These are phyloP conservation scores for Drosophila elegans DNA, from an alignment of 1,140 invertebrate genomes.

Conservation along the genomic window DNA sequence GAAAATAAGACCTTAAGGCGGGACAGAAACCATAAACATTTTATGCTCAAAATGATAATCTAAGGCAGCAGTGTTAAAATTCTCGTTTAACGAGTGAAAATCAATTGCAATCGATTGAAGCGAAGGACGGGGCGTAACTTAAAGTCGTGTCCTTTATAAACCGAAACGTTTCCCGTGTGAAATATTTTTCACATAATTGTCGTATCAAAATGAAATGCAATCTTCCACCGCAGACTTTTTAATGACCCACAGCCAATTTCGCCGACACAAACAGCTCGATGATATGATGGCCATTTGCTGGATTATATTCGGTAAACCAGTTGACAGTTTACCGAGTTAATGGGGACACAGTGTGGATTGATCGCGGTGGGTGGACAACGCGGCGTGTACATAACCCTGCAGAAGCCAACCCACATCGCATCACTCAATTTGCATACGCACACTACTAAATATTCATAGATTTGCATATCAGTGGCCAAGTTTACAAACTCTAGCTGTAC, in stretches of 20 bases:
- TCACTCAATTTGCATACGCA: conserved; percentile 52
- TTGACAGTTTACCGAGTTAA: conserved; percentile 48
- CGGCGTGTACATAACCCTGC: conserved; percentile 4
- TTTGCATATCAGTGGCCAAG: conserved; percentile 64
- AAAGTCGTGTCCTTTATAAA: not conserved
- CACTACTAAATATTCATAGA: conserved; percentile 70
- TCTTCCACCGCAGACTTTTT: conserved; percentile 15
- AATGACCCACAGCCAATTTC: conserved; percentile 31
- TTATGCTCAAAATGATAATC: conserved; percentile 36
- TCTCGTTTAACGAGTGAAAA: conserved; percentile 24
- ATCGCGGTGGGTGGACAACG: conserved; percentile 26
- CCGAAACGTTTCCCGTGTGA: conserved; percentile 7
- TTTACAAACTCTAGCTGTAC: conserved; percentile 34
- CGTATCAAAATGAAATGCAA: conserved; percentile 34
- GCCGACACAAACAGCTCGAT: conserved; percentile 16
- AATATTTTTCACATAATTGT: conserved; percentile 10
- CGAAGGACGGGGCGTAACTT: conserved; percentile 15
- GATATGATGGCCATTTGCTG: conserved; percentile 41
- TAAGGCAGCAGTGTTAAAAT: conserved; percentile 19
- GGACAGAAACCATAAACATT: conserved; percentile 26
- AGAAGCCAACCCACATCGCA: not conserved
- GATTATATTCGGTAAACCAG: conserved; percentile 33
- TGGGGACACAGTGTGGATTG: conserved; percentile 43
- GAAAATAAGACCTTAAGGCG: conserved; percentile 36
- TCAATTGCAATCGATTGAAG: conserved; percentile 40